phyloP scores from a whole-genome alignment of 2,888 invertebrate species.

The Drosophila nigricruria region DNA sequence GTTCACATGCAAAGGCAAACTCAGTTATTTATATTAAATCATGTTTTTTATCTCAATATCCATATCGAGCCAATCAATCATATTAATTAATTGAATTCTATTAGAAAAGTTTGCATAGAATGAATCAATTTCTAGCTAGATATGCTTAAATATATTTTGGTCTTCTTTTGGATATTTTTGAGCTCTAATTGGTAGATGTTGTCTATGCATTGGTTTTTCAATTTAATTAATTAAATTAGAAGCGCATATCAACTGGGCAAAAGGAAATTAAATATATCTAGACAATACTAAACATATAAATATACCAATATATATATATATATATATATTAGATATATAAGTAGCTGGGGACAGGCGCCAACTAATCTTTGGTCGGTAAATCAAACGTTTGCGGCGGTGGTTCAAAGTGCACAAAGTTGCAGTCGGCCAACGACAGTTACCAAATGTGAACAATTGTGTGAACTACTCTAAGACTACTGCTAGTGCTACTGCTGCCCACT shows the following conservation, averaged over 20 bases:
- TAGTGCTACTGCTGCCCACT: not conserved
- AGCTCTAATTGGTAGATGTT: constrained; percentile 54
- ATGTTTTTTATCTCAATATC: constrained; percentile 8
- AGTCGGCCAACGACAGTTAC: not conserved
- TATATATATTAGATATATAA: constrained; percentile 6
- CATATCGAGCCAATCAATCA: constrained; percentile 11
- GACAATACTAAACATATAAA: constrained; percentile 13
- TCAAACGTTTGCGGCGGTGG: constrained; percentile 44
- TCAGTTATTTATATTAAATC: not conserved
- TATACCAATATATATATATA: not conserved
- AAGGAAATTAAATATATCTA: constrained; percentile 71
- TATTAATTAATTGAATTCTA: constrained; percentile 15
- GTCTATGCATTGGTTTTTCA: constrained; percentile 21
- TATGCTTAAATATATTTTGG: constrained; percentile 11
- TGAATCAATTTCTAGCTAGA: not conserved
- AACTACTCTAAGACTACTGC: not conserved
- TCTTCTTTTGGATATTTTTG: constrained; percentile 20
- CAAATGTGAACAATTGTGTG: constrained; percentile 22
- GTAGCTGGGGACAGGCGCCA: constrained; percentile 43
- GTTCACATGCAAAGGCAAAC: not conserved
- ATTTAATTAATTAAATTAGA: constrained; percentile 72
- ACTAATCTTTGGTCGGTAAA: constrained; percentile 63
- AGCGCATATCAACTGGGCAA: constrained; percentile 52
- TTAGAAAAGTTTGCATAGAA: constrained; percentile 4
- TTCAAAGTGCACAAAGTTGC: constrained; percentile 69